Evolutionary conservation across 2,888 invertebrate genomes (phyloP), one percentile per base, ranked within the genome.

Genomic region (Gymnoscelis rufifasciata): DNA sequence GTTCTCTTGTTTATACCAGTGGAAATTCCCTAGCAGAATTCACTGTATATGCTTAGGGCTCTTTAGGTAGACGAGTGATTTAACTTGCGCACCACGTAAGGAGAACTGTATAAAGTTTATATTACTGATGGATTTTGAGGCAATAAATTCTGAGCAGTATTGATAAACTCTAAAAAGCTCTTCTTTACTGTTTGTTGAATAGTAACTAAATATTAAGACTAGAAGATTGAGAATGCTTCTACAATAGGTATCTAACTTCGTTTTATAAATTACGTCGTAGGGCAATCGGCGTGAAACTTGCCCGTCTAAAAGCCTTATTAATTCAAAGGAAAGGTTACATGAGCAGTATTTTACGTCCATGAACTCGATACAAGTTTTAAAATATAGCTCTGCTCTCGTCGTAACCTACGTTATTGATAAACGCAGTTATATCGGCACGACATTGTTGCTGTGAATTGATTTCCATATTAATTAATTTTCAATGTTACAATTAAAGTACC

Each of bases 371-470:
- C 52, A 8, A 39, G 47, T 45, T 51, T 43, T 38, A 33, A 42
- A 30, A 35, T 52, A 40, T 42, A 33, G 43, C 24, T 43, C 41
- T 35, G 46, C 42, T 44, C 36, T 29, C 26, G 26, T 6, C 7
- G 14, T 49, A 54, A 54, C 54, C 54, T 54, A 52, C 51, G 44
- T 11, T 19, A 44, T 46, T 51, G 30, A 51, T 52, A 51, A 45
- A 49, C 52, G 51, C 38, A 49, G 51, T 54, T 56, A 33, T 45
- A 38, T 52, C 47, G 39, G 38, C 46, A 28, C 46, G 29, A 28
- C 7, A 2, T 4, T 50, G 45, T 46, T 41, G 41, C 44, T 46
- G 42, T 47, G 31, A 42, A 44, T 30, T 48, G 35, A 37, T 29
- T 29, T 14, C 38, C 36, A 52, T 49, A 31, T 61, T 60, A 58